Evolutionary conservation across 1,140 invertebrate genomes (phyloP), one percentile per base, ranked within the genome.

Genomic region (Dinoponera quadriceps): DNA sequence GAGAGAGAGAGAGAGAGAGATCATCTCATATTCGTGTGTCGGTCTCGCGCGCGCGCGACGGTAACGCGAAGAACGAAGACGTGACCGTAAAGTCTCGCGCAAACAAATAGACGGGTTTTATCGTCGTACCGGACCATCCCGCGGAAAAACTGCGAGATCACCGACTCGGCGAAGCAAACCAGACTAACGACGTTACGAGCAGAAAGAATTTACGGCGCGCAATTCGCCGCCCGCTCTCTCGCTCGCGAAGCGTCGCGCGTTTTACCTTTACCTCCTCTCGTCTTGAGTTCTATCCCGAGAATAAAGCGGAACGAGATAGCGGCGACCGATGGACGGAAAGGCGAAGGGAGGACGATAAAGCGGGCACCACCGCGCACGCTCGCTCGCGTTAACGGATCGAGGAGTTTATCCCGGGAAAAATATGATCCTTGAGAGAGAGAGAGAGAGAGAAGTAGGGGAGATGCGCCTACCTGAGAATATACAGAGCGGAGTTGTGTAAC

Each of bases 161-260:
- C 51, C 33, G 33, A 44, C 60, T 20, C 48, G 73, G 63, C 25
- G 65, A 80, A 80, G 75, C 68, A 60, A 33, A 71, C 51, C 27
- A 55, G 51, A 80, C 75, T 71, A 80, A 80, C 65, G 65, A 71
- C 75, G 51, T 80, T 80, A 69, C 63, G 75, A 71, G 65, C 51
- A 59, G 75, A 71, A 71, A 69, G 75, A 80, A 80, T 80, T 80
- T 80, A 80, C 75, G 75, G n/a, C 75, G 65, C 51, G 75, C 65
- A 80, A 80, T 80, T 71, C 69, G 69, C 65, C 51, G 33, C 9
- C 33, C 65, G 75, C 75, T 1, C 3, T 1, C 54, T 1, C 3
- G 54, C 54, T 65, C 55, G 65, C 74, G 63, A 78, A n/a, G 29
- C 38, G 57, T 68, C 74, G 74, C 74, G 62, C 75, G 65, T 33